Evolutionary conservation across 2,888 invertebrate genomes (phyloP), one percentile per base, ranked within the genome.

Genomic region (Pilophorus perplexus): DNA sequence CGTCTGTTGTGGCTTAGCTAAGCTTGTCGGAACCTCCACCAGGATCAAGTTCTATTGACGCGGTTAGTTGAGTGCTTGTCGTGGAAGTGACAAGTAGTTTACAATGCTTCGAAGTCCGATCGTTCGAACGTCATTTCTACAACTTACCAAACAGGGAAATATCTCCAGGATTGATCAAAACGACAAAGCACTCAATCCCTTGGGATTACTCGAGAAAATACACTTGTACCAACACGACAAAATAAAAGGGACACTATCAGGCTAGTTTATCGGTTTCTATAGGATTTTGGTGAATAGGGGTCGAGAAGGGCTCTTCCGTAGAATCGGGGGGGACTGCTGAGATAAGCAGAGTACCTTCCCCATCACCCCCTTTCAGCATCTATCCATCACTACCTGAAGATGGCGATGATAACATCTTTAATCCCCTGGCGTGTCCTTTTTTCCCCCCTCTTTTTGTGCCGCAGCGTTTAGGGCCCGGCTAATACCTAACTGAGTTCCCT

Each of bases 321-420:
- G n/a, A n/a, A n/a, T n/a, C n/a, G n/a, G n/a, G n/a, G n/a, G n/a
- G n/a, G n/a, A n/a, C n/a, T n/a, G n/a, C n/a, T n/a, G 52, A 52
- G 52, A 52, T 52, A 52, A 52, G 28, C 52, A 52, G 52, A 52
- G 52, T 18, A n/a, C n/a, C n/a, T n/a, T n/a, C n/a, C n/a, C n/a
- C n/a, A n/a, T n/a, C n/a, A n/a, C n/a, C n/a, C n/a, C n/a, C n/a
- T n/a, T 8, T 25, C 14, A 28, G 52, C 27, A 23, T 52, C 52
- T 52, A 52, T 52, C 52, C 52, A 52, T 52, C 52, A 52, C 25
- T 25, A 28, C 52, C 28, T 52, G 52, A 52, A 52, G 52, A 52
- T 52, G 28, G n/a, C 28, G 52, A 28, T 52, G 52, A 52, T 52
- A 52, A 28, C 23, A 52, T 52, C 52, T 52, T 52, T 28, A 52